phyloP scores from a whole-genome alignment of 1,140 invertebrate species.

The Matsumurasca onukii region DNA sequence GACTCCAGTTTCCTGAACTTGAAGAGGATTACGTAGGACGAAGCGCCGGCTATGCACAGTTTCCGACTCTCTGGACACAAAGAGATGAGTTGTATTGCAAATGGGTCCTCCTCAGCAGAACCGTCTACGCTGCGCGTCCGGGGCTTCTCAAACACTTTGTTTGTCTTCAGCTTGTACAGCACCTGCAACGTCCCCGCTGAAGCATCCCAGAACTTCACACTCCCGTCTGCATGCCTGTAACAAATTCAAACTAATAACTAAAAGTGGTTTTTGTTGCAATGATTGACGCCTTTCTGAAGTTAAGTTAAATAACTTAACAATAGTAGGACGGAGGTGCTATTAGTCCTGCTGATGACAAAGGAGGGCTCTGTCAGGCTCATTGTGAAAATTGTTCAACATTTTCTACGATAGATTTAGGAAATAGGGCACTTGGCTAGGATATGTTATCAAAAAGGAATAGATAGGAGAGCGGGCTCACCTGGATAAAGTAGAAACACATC shows the following conservation, averaged over 20 bases:
- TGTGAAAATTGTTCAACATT: too few species aligned
- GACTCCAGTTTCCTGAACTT: slow-evolving; percentile 92
- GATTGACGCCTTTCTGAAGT: too few species aligned
- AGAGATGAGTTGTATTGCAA: slow-evolving; percentile 91
- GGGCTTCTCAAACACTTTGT: slow-evolving; percentile 76
- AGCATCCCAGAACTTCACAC: slow-evolving; percentile 97
- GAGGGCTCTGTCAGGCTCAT: too few species aligned
- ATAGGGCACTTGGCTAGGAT: too few species aligned
- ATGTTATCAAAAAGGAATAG: too few species aligned
- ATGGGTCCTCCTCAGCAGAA: slow-evolving; percentile 79
- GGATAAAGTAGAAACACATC: too few species aligned
- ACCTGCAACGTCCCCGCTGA: slow-evolving; percentile 91
- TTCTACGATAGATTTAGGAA: too few species aligned
- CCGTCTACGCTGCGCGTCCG: slow-evolving; percentile 49
- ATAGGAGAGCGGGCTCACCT: too few species aligned
- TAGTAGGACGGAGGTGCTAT: too few species aligned
- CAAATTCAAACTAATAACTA: neutral
- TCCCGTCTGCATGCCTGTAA: slow-evolving; percentile 91
- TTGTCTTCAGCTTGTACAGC: slow-evolving; percentile 97
- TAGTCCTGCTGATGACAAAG: too few species aligned
- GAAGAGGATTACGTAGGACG: slow-evolving; percentile 92
- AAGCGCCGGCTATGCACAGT: slow-evolving; percentile 85
- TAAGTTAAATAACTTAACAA: too few species aligned
- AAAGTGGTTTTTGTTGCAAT: too few species aligned
- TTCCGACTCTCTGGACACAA: slow-evolving; percentile 91